Base-by-base conservation (phyloP, 2,113 vertebrate species). In the Zingel zingel region DNA sequence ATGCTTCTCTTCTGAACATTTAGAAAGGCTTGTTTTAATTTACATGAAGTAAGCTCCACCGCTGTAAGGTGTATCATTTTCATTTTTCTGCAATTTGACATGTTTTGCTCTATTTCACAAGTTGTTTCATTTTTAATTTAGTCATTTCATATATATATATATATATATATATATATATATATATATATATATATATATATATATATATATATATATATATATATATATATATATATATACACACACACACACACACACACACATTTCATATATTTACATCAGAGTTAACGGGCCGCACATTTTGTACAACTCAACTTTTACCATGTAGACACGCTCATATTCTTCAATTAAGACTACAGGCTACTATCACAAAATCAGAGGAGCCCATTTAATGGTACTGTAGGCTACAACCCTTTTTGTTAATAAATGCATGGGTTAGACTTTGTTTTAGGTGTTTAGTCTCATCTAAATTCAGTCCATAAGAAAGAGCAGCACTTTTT, bases 1-100 rank as follows among this genome's bases (percentile, higher is more conserved):
- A 71, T 43, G 70, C 54, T 74, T 77, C 75, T 59, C 18, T 65
- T 56, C 25, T 54, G 47, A 76, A 57, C 61, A 84, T 83, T 33
- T 58, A 33, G n/a, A 36, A 36, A 19, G 30, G 30, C 30, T 39
- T n/a, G 56, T 58, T 82, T 77, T 75, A 71, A 88, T 88, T 83
- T 74, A 84, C 74, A 88, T 65, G 23, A 80, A 74, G 33, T 67
- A 62, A 68, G 61, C 73, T 36, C 43, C 21, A 10, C 43, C 16
- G 58, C 54, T 45, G 30, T 33, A 25, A 43, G 30, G 53, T 82
- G 64, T 14, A 69, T 68, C 21, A 61, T 73, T 75, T 81, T 45
- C 5, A 71, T 80, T 66, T 76, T 45, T 54, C 23, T 59, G 43
- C 54, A 23, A 56, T 61, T 5, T 54, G 56, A 79, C 50, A 45